Evolutionary conservation across 1,140 invertebrate species (phyloP), one percentile per base, ranked within the genome.

Genomic region (Probaryconus sp.): DNA sequence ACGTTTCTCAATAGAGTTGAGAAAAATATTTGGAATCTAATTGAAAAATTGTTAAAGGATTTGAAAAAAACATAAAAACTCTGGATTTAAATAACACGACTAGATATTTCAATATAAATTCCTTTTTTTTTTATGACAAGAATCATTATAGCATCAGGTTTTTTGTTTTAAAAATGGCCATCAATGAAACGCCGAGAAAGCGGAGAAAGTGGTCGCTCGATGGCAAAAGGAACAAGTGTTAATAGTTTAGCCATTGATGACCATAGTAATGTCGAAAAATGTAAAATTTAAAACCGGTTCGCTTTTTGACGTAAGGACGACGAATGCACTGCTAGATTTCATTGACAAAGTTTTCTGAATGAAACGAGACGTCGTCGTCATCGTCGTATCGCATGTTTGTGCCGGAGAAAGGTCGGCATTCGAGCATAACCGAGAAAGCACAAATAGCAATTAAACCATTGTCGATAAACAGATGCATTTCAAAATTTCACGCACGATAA

Each of bases 281-380:
- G 55, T 61, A 67, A 55, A 67, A 73, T 73, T 67, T 65, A 55
- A 67, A 73, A 73, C 70, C 70, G 70, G 70, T 73, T 73, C 70
- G 61, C 38, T 73, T 67, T 65, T 73, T 65, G 70, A 73, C 48
- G 47, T 48, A 47, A 31, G 31, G 58, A 50, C 64, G 10, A 50
- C 35, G n/a, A n/a, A n/a, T 38, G 53, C 55, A 7, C 50, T 53
- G 33, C 56, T 68, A 74, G 50, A 68, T 68, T 68, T 74, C 71
- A 74, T 74, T 74, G 63, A 74, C 70, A 73, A 73, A 73, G 31
- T 67, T 73, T 67, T 51, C 61, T 74, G 50, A 69, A 69, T 75
- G 72, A 69, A 75, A 63, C 64, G 35, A 58, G 43, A 51, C 26
- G 14, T n/a, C n/a, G n/a, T n/a, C n/a, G n/a, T n/a, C 33, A 33